Base-by-base conservation (phyloP, 2,113 vertebrate species). In the Edolisoma coerulescens region DNA sequence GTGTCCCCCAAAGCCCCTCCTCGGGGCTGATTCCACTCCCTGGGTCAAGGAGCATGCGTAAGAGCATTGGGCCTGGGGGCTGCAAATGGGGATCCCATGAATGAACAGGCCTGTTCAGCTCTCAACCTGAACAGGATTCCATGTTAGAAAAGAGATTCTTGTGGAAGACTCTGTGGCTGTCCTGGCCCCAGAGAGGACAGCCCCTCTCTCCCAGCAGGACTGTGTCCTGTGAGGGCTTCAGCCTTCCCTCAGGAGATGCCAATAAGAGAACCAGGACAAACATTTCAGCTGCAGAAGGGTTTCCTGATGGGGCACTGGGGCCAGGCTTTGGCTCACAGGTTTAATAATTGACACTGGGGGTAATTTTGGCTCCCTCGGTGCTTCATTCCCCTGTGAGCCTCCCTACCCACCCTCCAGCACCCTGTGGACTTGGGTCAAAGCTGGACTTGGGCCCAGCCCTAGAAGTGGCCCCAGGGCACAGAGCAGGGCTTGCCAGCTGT, bases 1-100 rank as follows among this genome's bases (percentile, higher is more conserved):
- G 0, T 41, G 11, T 56, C 2, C 54, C 30, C 9, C 49, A 60
- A 28, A 61, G 16, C n/a, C 37, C 11, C 13, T 14, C 5, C 0
- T 27, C 30, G 7, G 20, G 32, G 10, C 37, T 69, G 33, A 73
- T 69, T 30, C 63, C 21, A 5, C 28, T 17, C 35, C 27, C 59
- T 44, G 41, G 59, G 22, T 23, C n/a, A 20, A 32, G 16, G 39
- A 22, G 30, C 4, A 6, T 4, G 24, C 2, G 0, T 16, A 27
- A 44, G 27, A 60, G 6, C 1, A 0, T 30, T 56, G 35, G 44
- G 27, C 8, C 21, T 37, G 37, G 9, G 3, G 2, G 20, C 28
- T 67, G 52, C 32, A 32, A 17, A 42, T 39, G 4, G 5, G 1
- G 3, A 23, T 56, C 24, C 16, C 13, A 3, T 44, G 23, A 68